A percentile compares a stretch with the other conserved stretches of the same genome.
phyloP scores from a whole-genome alignment of 2,888 invertebrate species.

The Sphinx pinastri region DNA sequence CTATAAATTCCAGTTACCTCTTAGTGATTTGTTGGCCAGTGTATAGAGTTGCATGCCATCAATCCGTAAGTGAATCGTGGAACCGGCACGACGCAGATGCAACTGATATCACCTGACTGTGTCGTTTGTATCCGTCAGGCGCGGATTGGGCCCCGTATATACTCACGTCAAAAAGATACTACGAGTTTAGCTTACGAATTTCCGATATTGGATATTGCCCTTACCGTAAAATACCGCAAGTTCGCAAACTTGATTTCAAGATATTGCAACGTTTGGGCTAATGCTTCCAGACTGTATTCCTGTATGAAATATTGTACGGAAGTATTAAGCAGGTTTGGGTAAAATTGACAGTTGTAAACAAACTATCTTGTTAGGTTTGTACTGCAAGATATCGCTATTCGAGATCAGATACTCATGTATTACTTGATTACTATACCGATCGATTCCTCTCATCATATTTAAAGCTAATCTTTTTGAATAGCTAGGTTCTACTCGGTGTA shows the following conservation, averaged over 20 bases:
- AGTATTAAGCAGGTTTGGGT: too few relatives aligned
- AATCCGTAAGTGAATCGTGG: slow-evolving; percentile 72
- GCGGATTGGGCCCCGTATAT: slow-evolving; percentile 58
- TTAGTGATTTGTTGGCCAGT: slow-evolving; percentile 57
- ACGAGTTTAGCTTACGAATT: slow-evolving; percentile 59
- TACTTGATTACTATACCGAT: too few relatives aligned
- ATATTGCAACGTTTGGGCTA: slow-evolving; percentile 19
- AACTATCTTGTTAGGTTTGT: too few relatives aligned
- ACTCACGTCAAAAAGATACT: slow-evolving; percentile 55
- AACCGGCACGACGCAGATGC: slow-evolving; percentile 64
- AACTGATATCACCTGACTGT: slow-evolving; percentile 73
- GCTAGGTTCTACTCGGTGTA: too few relatives aligned
- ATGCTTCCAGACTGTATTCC: not conserved
- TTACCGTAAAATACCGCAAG: slow-evolving; percentile 22
- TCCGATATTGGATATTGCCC: slow-evolving; percentile 32
- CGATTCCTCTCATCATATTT: too few relatives aligned
- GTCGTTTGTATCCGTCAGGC: slow-evolving; percentile 71
- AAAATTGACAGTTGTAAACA: too few relatives aligned
- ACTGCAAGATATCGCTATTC: too few relatives aligned
- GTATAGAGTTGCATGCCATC: slow-evolving; percentile 71
- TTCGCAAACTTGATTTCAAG: slow-evolving; percentile 17
- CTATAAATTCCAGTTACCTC: slow-evolving; percentile 21
- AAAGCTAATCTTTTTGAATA: too few relatives aligned
- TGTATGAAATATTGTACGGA: not conserved
- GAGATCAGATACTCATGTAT: too few relatives aligned